Evolutionary conservation across 2,113 vertebrate genomes (phyloP).

Genomic region (Ceyx melanurus): DNA sequence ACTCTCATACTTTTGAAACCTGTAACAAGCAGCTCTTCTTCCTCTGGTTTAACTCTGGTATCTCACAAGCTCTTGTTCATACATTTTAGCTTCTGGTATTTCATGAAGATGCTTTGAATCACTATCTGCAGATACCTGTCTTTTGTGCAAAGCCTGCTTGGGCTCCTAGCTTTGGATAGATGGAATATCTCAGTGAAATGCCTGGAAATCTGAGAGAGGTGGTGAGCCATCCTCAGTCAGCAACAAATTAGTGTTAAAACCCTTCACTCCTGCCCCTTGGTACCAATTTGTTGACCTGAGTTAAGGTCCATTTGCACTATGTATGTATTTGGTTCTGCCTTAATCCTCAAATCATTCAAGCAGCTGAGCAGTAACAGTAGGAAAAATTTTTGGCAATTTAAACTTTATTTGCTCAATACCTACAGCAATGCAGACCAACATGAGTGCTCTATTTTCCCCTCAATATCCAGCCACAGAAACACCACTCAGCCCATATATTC

Average conservation of each 20-base stretch:
- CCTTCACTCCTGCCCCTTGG: rapidly evolving
- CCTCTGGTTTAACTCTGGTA: not conserved
- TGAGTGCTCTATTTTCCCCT: not conserved
- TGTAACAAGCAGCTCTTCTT: not conserved
- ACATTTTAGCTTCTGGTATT: not conserved
- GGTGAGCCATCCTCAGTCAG: not conserved
- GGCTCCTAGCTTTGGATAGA: not conserved
- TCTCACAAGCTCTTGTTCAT: not conserved
- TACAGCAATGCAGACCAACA: not conserved
- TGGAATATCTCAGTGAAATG: not conserved
- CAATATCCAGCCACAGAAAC: not conserved
- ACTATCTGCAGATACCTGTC: not conserved
- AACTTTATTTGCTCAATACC: not conserved
- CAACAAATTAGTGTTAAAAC: not conserved
- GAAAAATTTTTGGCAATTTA: not conserved
- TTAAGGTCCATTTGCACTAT: not conserved
- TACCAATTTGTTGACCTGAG: not conserved
- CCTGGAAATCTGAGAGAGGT: not conserved
- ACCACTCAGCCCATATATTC: not conserved
- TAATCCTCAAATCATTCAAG: not conserved
- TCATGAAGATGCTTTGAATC: not conserved
- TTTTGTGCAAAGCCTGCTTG: not conserved
- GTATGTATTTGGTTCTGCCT: not conserved
- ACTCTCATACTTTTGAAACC: not conserved
- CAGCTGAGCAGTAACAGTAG: not conserved